A percentile compares a stretch with the other conserved stretches of the same genome.
These are phyloP conservation scores for Hydractinia symbiolongicarpus DNA, from an alignment of 30 jellyfish, hydroid and myxozoan species.

Conservation along the genomic window DNA sequence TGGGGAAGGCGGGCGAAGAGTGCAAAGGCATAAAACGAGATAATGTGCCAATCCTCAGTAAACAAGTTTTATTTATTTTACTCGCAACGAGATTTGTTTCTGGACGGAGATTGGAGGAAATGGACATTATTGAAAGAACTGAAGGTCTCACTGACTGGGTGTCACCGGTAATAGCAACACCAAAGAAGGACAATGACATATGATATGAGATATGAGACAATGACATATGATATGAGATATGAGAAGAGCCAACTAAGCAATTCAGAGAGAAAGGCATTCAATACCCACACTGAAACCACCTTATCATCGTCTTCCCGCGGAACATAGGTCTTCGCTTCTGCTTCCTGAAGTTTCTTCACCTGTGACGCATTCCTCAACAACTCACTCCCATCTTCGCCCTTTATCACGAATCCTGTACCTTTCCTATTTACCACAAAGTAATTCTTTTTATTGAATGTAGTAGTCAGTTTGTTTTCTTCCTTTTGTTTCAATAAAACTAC, in stretches of 20 bases:
- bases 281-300: slow-evolving; percentile 44
- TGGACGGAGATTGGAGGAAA: slow-evolving; percentile 39
- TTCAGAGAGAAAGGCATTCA: slow-evolving; percentile 28
- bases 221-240: slow-evolving; percentile 30
- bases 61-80: slow-evolving; percentile 33
- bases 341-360: background rate
- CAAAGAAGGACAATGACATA: slow-evolving; percentile 34
- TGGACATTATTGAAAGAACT: slow-evolving; percentile 27
- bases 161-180: slow-evolving; percentile 14
- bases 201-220: no score
- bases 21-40: no score
- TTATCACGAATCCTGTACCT: background rate
- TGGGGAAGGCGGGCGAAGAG: no score
- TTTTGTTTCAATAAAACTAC: background rate
- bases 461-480: slow-evolving; percentile 3
- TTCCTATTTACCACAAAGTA: no score
- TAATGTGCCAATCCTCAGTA: no score
- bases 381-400: background rate
- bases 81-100: slow-evolving; percentile 19
- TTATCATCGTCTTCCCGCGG: no score
- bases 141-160: slow-evolving; percentile 26
- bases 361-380: background rate
- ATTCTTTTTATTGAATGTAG: background rate
- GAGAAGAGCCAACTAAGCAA: slow-evolving; percentile 36
- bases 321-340: no score